A percentile compares a stretch with the other conserved stretches of the same genome.
Evolutionary conservation across 1,140 invertebrate genomes (phyloP).

Genomic region (Euura lappo): DNA sequence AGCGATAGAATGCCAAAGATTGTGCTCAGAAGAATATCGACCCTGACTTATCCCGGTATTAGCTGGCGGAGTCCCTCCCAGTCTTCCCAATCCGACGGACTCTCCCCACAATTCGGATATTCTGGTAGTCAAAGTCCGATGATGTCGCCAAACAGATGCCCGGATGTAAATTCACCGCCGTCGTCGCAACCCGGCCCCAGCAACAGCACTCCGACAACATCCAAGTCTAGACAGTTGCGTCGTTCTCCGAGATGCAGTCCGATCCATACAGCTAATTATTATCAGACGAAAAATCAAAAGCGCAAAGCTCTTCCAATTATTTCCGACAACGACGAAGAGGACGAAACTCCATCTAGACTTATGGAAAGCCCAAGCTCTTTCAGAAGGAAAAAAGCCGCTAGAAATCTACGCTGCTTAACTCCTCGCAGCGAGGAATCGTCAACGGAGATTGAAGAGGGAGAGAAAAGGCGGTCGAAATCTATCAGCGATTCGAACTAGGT

Average conservation of each 20-base stretch:
- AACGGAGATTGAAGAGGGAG: neutral
- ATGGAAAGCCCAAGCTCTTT: neutral
- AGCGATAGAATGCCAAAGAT: conserved; percentile 30
- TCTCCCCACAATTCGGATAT: conserved; percentile 6
- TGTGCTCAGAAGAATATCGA: conserved; percentile 39
- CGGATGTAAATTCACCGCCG: conserved; percentile 14
- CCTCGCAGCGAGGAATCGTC: neutral
- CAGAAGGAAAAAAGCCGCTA: neutral
- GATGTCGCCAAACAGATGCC: neutral
- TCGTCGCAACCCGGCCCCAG: conserved; percentile 26
- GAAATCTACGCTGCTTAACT: neutral
- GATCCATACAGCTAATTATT: neutral
- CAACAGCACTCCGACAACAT: conserved; percentile 30
- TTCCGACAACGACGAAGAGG: neutral
- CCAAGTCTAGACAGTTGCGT: neutral
- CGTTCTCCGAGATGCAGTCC: neutral
- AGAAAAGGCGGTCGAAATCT: neutral
- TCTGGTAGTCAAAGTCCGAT: conserved; percentile 14
- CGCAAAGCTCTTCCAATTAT: neutral
- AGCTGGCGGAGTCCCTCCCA: conserved; percentile 4
- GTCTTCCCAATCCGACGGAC: neutral
- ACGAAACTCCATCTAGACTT: neutral
- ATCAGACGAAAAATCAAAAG: neutral
- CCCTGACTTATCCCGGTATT: conserved; percentile 33
- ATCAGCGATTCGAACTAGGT: neutral